phyloP scores from a whole-genome alignment of 2,888 invertebrate genomes.

The Eustalomyia histrio region DNA sequence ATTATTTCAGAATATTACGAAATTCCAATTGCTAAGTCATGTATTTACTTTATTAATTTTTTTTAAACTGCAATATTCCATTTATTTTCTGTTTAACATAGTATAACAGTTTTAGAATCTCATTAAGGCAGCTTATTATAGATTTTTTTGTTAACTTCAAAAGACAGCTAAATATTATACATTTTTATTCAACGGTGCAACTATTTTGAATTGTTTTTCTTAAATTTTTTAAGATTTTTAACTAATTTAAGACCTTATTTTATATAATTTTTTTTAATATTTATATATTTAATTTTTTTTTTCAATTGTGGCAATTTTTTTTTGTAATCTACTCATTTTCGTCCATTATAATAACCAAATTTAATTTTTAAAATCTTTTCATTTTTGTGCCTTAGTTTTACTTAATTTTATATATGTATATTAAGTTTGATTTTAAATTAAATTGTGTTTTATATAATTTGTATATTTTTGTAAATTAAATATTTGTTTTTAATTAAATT shows the following conservation, averaged over 20 bases:
- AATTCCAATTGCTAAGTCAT: constrained; percentile 30
- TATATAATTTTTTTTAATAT: background rate
- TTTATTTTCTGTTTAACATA: background rate
- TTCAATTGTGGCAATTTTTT: constrained; percentile 11
- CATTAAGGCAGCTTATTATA: constrained; percentile 3
- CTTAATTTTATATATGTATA: background rate
- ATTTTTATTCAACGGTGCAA: too few relatives aligned
- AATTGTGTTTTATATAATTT: background rate
- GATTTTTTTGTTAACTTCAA: background rate
- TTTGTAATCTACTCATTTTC: constrained; percentile 24
- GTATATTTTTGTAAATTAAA: constrained; percentile 27
- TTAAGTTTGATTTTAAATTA: too few relatives aligned
- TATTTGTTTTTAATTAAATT: background rate
- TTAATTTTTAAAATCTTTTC: constrained; percentile 39
- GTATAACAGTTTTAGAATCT: constrained; percentile 18
- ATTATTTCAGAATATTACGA: background rate
- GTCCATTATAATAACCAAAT: constrained; percentile 42
- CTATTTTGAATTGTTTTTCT: constrained; percentile 2
- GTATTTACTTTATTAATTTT: background rate
- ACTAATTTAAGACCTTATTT: background rate
- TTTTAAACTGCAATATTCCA: background rate
- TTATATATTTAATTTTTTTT: background rate
- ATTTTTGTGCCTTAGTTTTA: constrained; percentile 24
- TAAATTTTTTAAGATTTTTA: constrained; percentile 19
- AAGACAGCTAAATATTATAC: constrained; percentile 9